Evolutionary conservation across 2,113 vertebrate genomes (phyloP).

Genomic region (Kobus ellipsiprymnus): DNA sequence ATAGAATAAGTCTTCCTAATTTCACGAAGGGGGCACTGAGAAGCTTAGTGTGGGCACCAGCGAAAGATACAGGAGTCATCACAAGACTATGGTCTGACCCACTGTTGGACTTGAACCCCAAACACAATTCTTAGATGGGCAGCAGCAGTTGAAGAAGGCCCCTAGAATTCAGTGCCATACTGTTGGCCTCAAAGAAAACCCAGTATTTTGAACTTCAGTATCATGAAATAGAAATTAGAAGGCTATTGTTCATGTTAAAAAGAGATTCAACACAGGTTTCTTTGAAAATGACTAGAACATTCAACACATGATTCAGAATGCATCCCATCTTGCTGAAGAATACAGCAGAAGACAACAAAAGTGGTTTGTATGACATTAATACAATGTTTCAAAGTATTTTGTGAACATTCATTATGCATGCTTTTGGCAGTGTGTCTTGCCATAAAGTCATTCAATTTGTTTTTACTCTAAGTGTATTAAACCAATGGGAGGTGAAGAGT

Average conservation of each 20-base stretch:
- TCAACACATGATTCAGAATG: conserved; percentile 26
- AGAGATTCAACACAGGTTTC: conserved; percentile 19
- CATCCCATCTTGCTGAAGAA: conserved; percentile 3
- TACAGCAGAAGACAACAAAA: conserved; percentile 23
- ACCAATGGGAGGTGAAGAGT: neutral
- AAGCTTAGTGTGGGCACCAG: conserved; percentile 44
- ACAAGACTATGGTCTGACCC: neutral
- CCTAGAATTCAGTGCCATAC: neutral
- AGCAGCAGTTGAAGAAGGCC: neutral
- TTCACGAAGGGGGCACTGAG: conserved; percentile 32
- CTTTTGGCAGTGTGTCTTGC: neutral
- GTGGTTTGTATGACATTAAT: neutral
- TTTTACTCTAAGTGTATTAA: conserved; percentile 17
- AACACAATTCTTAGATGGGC: neutral
- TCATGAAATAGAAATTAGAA: conserved; percentile 45
- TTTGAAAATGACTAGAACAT: conserved; percentile 44
- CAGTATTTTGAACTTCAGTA: conserved; percentile 13
- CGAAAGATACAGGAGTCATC: conserved; percentile 16
- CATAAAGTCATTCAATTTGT: neutral
- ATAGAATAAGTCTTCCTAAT: conserved; percentile 60
- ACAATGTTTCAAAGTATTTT: conserved; percentile 27
- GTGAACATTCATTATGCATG: conserved; percentile 16
- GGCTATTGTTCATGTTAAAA: conserved; percentile 21
- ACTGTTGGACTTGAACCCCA: neutral
- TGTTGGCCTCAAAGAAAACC: conserved; percentile 17